Evolutionary conservation across 2,888 invertebrate species (phyloP), one percentile per base, ranked within the genome.

Genomic region (Machimus rusticus): DNA sequence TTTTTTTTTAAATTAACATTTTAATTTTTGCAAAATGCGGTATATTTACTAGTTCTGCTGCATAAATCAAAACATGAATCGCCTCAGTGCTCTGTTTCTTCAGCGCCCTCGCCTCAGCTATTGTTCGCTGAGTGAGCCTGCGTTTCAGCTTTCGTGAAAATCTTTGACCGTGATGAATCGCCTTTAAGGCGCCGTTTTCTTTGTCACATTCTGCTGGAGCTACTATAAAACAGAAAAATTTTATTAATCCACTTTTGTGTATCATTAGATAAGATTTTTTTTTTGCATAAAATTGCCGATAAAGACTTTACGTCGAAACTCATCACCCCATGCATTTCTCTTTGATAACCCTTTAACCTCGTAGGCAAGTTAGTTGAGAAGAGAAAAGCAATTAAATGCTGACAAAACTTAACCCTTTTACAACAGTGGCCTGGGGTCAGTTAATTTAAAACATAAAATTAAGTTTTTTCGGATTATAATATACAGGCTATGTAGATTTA

Each of bases 71-170:
- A 88, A 96, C 95, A 90, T 97, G 95, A 74, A 97, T 96, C 23
- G 95, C 95, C 91, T 96, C 95, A 46, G 94, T 94, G 89, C 95
- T 95, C 91, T 97, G 97, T 89, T 96, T 95, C 91, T 95, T 96
- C 86, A 97, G 93, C 0, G 97, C 96, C 91, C 95, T 95, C 16
- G 97, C 97, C 91, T 97, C 97, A 0, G 95, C 95, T 55, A 97
- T 93, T 3, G 97, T 97, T 90, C 96, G 95, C 89, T 95, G 94
- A 3, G 97, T 97, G 87, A 97, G 93, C 82, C 97, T 93, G 1
- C 96, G 93, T 92, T 96, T 96, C 88, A 97, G 93, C 92, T 97
- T 97, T 90, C 96, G 94, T 6, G 96, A 95, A 89, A 97, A 95
- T 81, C 96, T 93, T 89, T 96, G 96, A 34, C 96, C 96, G 90